A percentile compares a stretch with the other conserved stretches of the same genome.
These are phyloP conservation scores for Brienomyrus brachyistius DNA, from an alignment of 2,113 vertebrate genomes.

Conservation along the genomic window DNA sequence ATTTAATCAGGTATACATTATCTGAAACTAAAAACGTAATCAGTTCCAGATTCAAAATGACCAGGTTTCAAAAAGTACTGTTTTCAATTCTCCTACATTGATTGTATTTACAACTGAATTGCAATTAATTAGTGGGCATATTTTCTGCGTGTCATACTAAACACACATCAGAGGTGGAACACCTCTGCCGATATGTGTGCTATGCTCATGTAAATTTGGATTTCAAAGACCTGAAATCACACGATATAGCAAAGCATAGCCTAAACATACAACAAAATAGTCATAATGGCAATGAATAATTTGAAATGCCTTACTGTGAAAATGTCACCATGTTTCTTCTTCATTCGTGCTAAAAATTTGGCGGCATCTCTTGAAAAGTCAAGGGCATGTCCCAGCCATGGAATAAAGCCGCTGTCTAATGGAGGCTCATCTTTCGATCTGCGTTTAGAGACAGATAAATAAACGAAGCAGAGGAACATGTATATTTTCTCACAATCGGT, in stretches of 20 bases:
- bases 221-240: not conserved
- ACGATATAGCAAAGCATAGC: not conserved
- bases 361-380: constrained; percentile 73
- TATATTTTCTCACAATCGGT: not conserved
- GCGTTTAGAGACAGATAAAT: constrained; percentile 28
- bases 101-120: not conserved
- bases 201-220: not conserved
- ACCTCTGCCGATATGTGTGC: not conserved
- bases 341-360: constrained; percentile 72
- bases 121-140: not conserved
- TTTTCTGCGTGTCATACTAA: not conserved
- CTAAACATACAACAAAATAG: not conserved
- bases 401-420: constrained; percentile 69
- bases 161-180: not conserved
- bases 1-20: not conserved
- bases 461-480: not conserved
- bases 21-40: not conserved
- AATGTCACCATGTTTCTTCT: constrained; percentile 75
- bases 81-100: not conserved
- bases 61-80: not conserved
- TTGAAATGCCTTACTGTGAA: constrained; percentile 66
- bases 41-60: not conserved
- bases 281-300: not conserved
- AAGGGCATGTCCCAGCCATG: constrained; percentile 77
- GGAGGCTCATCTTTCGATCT: constrained; percentile 69